Base-by-base conservation (phyloP, 2,888 invertebrate species). In the Orthosia cruda region DNA sequence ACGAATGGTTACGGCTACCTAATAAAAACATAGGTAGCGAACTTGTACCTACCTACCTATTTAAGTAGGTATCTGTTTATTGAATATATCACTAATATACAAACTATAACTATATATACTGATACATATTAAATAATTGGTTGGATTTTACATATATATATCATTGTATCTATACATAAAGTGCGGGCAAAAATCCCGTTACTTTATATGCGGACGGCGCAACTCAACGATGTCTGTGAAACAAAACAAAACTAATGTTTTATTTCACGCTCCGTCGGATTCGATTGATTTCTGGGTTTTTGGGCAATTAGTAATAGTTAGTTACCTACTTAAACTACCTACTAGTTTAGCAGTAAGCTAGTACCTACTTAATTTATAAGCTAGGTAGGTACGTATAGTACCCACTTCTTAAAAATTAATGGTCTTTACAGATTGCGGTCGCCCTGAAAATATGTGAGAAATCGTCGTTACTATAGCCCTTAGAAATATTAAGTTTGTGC, bases 221-320 rank as follows among this genome's bases (percentile, higher is more conserved):
- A 50, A 5, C 59, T 62, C 67, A n/a, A 45, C 16, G 54, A 57
- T 62, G 67, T 69, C 59, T 63, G 74, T 32, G 40, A 66, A 70
- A 84, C 64, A 67, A 61, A 77, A 76, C 52, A 62, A 75, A 52
- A 76, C 59, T 68, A 70, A 83, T 67, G 70, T 67, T 62, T 84
- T 73, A 80, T 82, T 82, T 80, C 71, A 68, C 62, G 77, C 71
- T 74, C 57, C 20, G 69, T 45, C 47, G 74, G 49, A 55, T 59
- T 67, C 77, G 77, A 85, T 84, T 80, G 83, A 85, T 85, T 84
- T 80, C 70, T 74, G 55, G 55, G 50, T 77, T 82, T 84, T 83
- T 70, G 16, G 64, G 32, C 57, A 70, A 71, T 81, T 81, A 81
- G 47, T 81, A 59, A 70, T 62, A 63, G 65, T 74, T 62, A n/a